These are phyloP conservation scores for Catamblyrhynchus diadema DNA, from an alignment of 2,797 vertebrate genomes.

Conservation along the genomic window DNA sequence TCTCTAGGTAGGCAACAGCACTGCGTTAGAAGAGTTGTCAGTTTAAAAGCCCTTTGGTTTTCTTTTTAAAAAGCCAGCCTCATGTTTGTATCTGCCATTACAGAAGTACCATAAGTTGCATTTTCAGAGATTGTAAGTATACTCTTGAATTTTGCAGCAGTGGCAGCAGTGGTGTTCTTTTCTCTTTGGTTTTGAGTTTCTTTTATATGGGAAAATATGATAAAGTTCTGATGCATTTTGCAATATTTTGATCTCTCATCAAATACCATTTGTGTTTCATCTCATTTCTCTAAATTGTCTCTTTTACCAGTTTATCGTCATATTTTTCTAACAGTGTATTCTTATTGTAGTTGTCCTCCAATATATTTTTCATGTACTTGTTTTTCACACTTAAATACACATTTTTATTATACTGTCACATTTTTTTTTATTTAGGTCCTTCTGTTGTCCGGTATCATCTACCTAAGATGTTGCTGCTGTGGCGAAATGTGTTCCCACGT, in stretches of 20 bases:
- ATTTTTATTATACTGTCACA: not conserved
- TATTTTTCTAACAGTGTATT: not conserved
- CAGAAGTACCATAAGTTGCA: not conserved
- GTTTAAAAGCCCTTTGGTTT: not conserved
- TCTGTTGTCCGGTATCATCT: slow-evolving; percentile 96
- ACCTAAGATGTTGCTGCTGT: slow-evolving; percentile 96
- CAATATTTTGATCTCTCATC: not conserved
- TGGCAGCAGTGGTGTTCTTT: not conserved
- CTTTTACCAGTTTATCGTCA: not conserved
- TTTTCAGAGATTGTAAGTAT: not conserved
- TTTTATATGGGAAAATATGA: not conserved
- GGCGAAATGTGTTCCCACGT: slow-evolving; percentile 97
- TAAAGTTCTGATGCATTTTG: not conserved
- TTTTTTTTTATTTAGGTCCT: slow-evolving; percentile 77
- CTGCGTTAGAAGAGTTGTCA: not conserved
- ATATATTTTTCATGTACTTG: not conserved
- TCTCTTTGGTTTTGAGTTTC: not conserved
- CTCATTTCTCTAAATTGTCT: not conserved
- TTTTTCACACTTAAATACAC: not conserved
- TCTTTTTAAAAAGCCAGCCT: not conserved
- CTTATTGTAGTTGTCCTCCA: not conserved
- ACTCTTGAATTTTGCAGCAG: not conserved
- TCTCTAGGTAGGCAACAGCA: not conserved
- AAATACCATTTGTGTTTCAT: not conserved
- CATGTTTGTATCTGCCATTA: not conserved